Conservation (phyloP, 2,113 vertebrate genomes). For the Pogonocichla stellata region DNA sequence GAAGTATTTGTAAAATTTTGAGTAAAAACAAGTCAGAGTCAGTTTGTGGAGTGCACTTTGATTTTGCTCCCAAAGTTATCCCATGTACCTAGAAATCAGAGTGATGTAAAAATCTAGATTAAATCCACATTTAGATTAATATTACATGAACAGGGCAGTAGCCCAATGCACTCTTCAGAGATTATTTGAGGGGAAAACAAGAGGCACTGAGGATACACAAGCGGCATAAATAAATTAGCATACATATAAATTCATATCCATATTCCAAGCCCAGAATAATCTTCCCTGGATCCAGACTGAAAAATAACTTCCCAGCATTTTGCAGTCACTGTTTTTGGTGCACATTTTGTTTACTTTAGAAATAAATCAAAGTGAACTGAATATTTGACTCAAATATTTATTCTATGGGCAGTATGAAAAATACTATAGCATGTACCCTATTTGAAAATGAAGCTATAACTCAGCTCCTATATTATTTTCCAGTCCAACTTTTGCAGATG, state of each 20-base stretch:
- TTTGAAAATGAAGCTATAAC: slow-evolving; percentile 37
- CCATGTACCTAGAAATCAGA: not conserved
- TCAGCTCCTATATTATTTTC: not conserved
- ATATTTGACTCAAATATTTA: slow-evolving; percentile 19
- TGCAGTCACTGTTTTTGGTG: not conserved
- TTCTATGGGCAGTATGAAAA: not conserved
- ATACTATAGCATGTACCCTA: not conserved
- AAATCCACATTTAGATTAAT: not conserved
- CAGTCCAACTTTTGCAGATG: not conserved
- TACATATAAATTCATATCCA: not conserved
- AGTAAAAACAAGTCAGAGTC: not conserved
- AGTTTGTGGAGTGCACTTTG: not conserved
- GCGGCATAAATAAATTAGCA: not conserved
- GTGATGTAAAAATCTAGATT: not conserved
- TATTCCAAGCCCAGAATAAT: not conserved
- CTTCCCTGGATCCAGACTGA: not conserved
- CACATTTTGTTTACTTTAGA: not conserved
- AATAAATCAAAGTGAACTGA: not conserved
- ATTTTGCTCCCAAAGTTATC: not conserved
- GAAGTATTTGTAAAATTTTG: not conserved
- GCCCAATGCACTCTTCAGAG: not conserved
- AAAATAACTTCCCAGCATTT: not conserved
- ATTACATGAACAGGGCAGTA: not conserved
- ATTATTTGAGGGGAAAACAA: not conserved
- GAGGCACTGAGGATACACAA: not conserved